Base-by-base conservation (phyloP, 2,797 vertebrate species). In the Alosa sapidissima region DNA sequence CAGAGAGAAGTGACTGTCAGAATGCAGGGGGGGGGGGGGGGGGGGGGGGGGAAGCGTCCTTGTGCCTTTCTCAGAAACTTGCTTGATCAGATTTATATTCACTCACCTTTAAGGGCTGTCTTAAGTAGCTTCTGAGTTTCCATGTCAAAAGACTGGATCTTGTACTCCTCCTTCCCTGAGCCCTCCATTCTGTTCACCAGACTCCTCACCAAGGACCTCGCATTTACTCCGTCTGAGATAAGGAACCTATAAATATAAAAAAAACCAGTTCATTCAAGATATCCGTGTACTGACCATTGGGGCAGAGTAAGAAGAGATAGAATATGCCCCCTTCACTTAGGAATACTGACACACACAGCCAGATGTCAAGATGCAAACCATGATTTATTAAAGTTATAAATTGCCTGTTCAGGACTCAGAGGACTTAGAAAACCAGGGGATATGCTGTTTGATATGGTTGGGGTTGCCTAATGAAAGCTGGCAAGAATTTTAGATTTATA, bases 101-200 rank as follows among this genome's bases (percentile, higher is more conserved):
- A 47, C 94, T 91, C 21, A 99, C 98, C 98, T 98, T 99, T 99
- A 88, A 99, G 93, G 3, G 98, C 97, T 3, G 97, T 99, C 95
- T 99, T 99, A 89, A 99, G 94, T 89, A 99, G 93, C 86, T 96
- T 94, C 93, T 99, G 98, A 0, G 96, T 97, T 84, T 98, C 97
- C 0, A 91, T 89, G 87, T 99, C 97, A 2, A 99, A 98, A 0
- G 96, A 97, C 92, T 98, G 97, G 92, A 99, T 99, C 94, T 91
- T 97, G 91, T 97, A 99, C 84, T 98, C 97, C 36, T 99, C 97
- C 92, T 93, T 95, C 2, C 92, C 82, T 0, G 95, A 92, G 86
- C 96, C 97, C 81, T 97, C 98, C 98, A 99, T 99, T 88, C 85
- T 91, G 82, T 45, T 14, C 36, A 78, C 16, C n/a, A 13, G 41